phyloP scores from a whole-genome alignment of 2,113 vertebrate species.

The Nesoenas mayeri region DNA sequence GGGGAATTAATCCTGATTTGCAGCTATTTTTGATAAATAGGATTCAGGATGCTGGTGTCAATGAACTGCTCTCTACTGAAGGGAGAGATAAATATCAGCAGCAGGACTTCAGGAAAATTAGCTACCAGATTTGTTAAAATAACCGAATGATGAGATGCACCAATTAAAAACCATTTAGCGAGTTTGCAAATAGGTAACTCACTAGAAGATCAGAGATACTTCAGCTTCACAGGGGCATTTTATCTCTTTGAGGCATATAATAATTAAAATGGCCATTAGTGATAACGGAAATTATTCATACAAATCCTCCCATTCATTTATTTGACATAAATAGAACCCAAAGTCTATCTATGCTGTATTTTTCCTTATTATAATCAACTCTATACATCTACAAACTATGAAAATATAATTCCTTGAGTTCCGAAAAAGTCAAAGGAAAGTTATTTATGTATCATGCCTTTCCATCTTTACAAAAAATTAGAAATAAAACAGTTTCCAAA shows the following conservation, averaged over 20 bases:
- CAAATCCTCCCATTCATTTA: conserved; percentile 1
- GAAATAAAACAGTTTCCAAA: not conserved
- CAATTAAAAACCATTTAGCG: conserved; percentile 36
- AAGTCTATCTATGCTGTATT: not conserved
- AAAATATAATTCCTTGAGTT: not conserved
- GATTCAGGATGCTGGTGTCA: conserved; percentile 10
- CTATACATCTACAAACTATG: not conserved
- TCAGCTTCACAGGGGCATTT: not conserved
- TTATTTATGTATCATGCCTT: not conserved
- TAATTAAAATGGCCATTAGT: conserved; percentile 15
- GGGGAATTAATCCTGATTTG: conserved; percentile 57
- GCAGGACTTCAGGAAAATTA: conserved; percentile 18
- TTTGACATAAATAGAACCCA: not conserved
- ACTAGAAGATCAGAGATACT: not conserved
- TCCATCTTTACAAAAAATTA: not conserved
- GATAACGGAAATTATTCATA: not conserved
- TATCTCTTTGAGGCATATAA: not conserved
- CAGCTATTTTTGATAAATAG: conserved; percentile 38
- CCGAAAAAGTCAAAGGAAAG: not conserved
- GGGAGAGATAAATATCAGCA: conserved; percentile 4
- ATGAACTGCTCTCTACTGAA: not conserved
- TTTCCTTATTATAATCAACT: not conserved
- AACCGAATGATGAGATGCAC: not conserved
- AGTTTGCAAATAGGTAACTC: not conserved
- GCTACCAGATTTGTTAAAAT: conserved; percentile 3